phyloP scores from a whole-genome alignment of 2,797 vertebrate genomes.

The Chaetophractus vellerosus region DNA sequence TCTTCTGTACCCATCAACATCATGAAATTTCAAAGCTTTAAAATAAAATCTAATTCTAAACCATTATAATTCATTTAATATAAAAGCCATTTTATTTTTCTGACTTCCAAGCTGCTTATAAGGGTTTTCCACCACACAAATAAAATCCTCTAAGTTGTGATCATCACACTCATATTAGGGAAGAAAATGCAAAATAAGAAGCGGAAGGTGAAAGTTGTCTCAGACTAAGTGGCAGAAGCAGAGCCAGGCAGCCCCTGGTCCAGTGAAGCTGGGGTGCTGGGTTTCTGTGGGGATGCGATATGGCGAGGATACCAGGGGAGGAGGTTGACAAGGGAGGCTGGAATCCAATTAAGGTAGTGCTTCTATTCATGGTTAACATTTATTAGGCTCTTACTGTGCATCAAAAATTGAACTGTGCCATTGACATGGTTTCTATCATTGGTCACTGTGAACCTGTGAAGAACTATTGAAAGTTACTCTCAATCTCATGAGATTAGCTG shows the following conservation, averaged over 20 bases:
- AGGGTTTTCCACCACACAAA: neutral
- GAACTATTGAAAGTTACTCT: neutral
- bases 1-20: neutral
- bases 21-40: slow-evolving; percentile 19
- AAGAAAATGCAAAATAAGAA: neutral
- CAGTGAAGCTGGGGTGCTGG: rapidly evolving
- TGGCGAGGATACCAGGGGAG: rapidly evolving
- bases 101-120: neutral
- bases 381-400: neutral
- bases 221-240: neutral
- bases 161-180: neutral
- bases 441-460: neutral
- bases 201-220: neutral
- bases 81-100: slow-evolving; percentile 5
- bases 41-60: slow-evolving; percentile 31
- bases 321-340: rapidly evolving
- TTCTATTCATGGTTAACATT: neutral
- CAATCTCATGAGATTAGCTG: neutral
- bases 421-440: neutral
- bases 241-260: rapidly evolving
- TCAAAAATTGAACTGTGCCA: rapidly evolving
- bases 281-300: rapidly evolving
- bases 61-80: neutral
- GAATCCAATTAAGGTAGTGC: neutral
- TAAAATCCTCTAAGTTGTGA: neutral